phyloP scores from a whole-genome alignment of 1,140 invertebrate genomes.

The Cardiocondyla obscurior region DNA sequence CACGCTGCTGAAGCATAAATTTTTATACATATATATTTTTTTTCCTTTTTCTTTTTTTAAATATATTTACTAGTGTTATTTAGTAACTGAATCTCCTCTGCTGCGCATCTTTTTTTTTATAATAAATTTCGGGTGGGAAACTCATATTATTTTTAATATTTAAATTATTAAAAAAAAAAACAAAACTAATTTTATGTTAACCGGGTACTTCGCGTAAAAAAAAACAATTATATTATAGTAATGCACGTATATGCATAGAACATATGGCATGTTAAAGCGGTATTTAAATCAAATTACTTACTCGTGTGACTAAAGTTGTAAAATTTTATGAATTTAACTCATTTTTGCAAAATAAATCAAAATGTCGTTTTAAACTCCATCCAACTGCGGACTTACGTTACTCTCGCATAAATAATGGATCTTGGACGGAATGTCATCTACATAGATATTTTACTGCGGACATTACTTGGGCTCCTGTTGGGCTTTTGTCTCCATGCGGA shows the following conservation, averaged over 20 bases:
- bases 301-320: neutral
- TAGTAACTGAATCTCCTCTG: no score
- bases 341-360: neutral
- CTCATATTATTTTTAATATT: no score
- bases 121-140: no score
- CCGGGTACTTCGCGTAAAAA: no score
- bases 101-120: no score
- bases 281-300: neutral
- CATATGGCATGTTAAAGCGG: neutral
- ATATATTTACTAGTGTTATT: no score
- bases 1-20: neutral
- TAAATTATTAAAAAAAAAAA: no score
- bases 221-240: no score
- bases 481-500: neutral
- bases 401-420: neutral
- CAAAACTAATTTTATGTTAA: no score
- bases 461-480: neutral
- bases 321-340: neutral
- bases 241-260: no score
- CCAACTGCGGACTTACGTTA: neutral
- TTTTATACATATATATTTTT: neutral
- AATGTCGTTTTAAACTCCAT: neutral
- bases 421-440: conserved; percentile 7
- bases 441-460: conserved; percentile 2
- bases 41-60: no score